Evolutionary conservation across 2,888 invertebrate genomes (phyloP), one percentile per base, ranked within the genome.

Genomic region (Xanthia icteritia): DNA sequence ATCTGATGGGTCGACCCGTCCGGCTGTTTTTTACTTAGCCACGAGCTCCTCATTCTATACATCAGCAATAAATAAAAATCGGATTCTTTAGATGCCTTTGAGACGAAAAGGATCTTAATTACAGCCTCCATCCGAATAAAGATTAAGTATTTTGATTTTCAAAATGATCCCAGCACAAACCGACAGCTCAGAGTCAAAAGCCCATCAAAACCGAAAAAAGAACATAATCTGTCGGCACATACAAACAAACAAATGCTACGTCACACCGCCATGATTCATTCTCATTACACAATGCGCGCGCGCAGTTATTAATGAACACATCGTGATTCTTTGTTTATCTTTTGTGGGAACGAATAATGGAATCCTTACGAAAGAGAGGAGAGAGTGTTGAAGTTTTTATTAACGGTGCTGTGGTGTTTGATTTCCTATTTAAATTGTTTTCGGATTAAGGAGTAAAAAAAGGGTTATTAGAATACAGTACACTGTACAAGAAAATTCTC

Each of bases 231-330:
- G 75, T 81, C 83, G 85, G 83, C 87, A 76, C 56, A 64, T 13
- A 84, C 85, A 83, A 78, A 78, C 82, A 84, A 81, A 83, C 71
- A 82, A 86, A 84, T 42, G 81, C 84, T n/a, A 71, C 86, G 86
- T 85, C 85, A 86, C 61, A 77, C 54, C 56, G 72, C 61, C 72
- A 76, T 83, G 77, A 88, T 87, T 85, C 84, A 87, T 86, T 82
- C 67, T 76, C 83, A 84, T 81, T 83, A 73, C 81, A 77, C 67
- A 81, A 79, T 79, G 83, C 83, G 88, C 79, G 69, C 54, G 83
- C 87, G 81, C 87, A 83, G 82, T 84, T 82, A 79, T 84, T 86
- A 87, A 87, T 86, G 78, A 85, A 85, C 61, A 73, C 75, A 75
- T 76, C 77, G 70, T 84, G 82, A 82, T 85, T 81, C 72, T 82